A percentile compares a stretch with the other conserved stretches of the same genome.
Evolutionary conservation across 2,113 vertebrate species (phyloP).

Genomic region (Mungos mungo): DNA sequence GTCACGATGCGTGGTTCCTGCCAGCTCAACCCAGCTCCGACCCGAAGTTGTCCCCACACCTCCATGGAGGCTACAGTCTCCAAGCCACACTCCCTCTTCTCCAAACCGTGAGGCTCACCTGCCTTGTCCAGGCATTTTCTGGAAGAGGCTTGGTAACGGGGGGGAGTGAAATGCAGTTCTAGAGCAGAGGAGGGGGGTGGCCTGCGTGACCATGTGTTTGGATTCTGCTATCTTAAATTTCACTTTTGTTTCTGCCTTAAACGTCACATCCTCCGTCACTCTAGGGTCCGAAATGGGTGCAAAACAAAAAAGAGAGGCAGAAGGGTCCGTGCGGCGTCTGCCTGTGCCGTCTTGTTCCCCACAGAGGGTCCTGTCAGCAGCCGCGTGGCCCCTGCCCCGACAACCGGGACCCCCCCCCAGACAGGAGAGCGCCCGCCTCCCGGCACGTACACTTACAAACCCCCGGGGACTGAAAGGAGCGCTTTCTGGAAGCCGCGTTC

Average conservation of each 20-base stretch:
- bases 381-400: neutral
- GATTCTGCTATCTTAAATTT: neutral
- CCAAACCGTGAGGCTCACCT: neutral
- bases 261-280: neutral
- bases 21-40: neutral
- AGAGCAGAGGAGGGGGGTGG: neutral
- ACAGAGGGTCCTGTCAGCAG: neutral
- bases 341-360: neutral
- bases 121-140: neutral
- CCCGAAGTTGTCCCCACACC: neutral
- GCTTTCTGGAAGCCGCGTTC: neutral
- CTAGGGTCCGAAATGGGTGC: neutral
- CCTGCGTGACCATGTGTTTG: neutral
- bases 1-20: neutral
- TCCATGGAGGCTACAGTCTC: neutral
- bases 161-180: neutral
- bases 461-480: neutral
- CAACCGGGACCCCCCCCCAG: neutral
- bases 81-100: neutral
- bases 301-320: neutral
- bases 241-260: neutral
- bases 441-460: neutral
- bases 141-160: neutral
- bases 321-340: neutral
- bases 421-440: neutral